Percentiles rank a stretch among this genome's conserved stretches.
Evolutionary conservation across 2,113 vertebrate genomes (phyloP).

Genomic region (Noctilio leporinus): DNA sequence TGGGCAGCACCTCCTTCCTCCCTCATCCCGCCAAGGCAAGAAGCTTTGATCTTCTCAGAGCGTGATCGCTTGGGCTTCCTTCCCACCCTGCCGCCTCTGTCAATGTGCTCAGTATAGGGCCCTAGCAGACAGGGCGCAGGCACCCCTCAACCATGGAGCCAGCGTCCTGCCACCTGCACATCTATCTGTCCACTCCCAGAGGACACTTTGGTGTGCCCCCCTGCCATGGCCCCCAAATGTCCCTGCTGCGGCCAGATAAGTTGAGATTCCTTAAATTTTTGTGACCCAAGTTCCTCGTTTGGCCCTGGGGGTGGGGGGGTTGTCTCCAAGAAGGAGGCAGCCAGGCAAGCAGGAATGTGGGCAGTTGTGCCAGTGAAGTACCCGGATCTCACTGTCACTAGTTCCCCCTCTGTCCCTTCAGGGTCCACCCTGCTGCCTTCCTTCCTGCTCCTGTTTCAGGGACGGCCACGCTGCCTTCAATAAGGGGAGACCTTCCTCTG

Average conservation of each 20-base stretch:
- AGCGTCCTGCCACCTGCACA: not conserved
- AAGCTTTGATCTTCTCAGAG: not conserved
- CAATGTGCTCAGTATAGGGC: not conserved
- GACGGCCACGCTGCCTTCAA: not conserved
- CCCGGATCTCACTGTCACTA: not conserved
- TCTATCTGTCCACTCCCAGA: slow-evolving; percentile 57
- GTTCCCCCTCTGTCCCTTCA: not conserved
- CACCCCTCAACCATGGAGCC: not conserved
- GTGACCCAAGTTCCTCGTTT: not conserved
- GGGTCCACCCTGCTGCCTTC: not conserved
- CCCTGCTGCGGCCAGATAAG: not conserved
- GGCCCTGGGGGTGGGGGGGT: not conserved
- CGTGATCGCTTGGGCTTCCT: not conserved
- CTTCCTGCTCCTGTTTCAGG: slow-evolving; percentile 53
- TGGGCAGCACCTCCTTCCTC: not conserved
- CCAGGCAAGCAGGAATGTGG: not conserved
- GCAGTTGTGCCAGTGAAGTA: not conserved
- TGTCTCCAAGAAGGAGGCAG: not conserved
- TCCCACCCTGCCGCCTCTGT: not conserved
- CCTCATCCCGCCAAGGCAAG: not conserved
- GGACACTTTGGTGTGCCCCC: not conserved
- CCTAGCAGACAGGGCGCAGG: not conserved
- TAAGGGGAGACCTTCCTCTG: not conserved
- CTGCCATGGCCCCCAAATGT: not conserved
- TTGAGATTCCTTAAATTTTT: not conserved